Evolutionary conservation across 2,113 vertebrate species (phyloP).

Genomic region (Heterotilapia buettikoferi): DNA sequence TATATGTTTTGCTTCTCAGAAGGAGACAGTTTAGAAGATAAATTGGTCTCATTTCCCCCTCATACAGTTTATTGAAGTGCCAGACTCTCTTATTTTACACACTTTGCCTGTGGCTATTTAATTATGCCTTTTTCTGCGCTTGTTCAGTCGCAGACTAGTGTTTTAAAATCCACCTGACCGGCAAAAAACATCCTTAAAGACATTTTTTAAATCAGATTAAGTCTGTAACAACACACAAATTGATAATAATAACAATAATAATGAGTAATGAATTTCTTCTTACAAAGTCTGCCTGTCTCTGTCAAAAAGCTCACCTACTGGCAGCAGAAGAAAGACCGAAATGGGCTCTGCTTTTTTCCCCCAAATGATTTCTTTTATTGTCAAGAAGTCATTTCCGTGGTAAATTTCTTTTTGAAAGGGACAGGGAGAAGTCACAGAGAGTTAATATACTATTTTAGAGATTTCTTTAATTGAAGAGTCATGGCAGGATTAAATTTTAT

Average conservation of each 20-base stretch:
- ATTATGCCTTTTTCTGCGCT: background rate
- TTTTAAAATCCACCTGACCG: background rate
- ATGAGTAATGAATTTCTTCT: background rate
- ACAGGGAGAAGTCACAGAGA: constrained; percentile 22
- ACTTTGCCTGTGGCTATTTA: background rate
- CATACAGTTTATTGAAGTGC: background rate
- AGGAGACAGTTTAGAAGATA: background rate
- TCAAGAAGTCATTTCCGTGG: constrained; percentile 34
- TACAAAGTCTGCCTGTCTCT: background rate
- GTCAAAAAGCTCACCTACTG: background rate
- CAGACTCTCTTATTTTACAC: background rate
- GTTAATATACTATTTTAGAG: constrained; percentile 42
- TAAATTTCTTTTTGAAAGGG: constrained; percentile 44
- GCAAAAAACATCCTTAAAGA: background rate
- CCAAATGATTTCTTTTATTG: constrained; percentile 27
- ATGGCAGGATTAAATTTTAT: constrained; percentile 59
- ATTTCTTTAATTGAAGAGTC: constrained; percentile 64
- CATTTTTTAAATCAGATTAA: background rate
- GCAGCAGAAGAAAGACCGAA: background rate
- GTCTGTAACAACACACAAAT: background rate
- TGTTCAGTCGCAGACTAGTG: background rate
- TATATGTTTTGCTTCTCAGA: background rate
- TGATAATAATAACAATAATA: background rate
- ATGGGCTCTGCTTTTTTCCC: background rate
- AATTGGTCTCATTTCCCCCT: background rate